phyloP scores from a whole-genome alignment of 2,113 vertebrate genomes.

The Poecilia latipinna region DNA sequence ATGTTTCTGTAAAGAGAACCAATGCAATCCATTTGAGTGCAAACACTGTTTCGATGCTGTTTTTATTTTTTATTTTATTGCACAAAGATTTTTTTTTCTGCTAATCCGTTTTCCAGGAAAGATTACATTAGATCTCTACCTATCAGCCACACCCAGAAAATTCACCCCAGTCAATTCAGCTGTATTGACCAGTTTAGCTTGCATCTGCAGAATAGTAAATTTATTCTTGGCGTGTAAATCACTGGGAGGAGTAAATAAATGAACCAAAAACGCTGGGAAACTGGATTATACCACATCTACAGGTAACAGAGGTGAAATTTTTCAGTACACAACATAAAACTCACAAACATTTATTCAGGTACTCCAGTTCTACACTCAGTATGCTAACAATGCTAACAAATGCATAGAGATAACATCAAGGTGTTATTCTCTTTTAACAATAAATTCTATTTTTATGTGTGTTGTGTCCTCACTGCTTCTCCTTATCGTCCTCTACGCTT shows the following conservation, averaged over 20 bases:
- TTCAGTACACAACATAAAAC: too few species aligned
- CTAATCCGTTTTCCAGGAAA: not conserved
- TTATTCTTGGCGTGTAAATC: not conserved
- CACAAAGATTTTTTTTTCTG: not conserved
- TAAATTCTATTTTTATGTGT: too few species aligned
- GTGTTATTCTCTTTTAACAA: too few species aligned
- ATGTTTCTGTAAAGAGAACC: constrained; percentile 24
- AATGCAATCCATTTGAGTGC: not conserved
- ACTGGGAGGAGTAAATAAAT: not conserved
- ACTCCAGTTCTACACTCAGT: too few species aligned
- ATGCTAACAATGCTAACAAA: too few species aligned
- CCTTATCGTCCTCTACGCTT: too few species aligned
- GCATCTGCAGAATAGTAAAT: not conserved
- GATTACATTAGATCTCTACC: not conserved
- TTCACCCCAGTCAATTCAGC: not conserved
- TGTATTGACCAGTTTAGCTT: too few species aligned
- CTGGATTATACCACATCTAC: not conserved
- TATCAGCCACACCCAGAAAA: not conserved
- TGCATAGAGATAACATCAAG: too few species aligned
- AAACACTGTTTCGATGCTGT: not conserved
- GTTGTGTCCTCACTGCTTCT: too few species aligned
- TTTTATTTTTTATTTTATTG: not conserved
- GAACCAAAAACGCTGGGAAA: too few species aligned
- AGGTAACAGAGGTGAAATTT: too few species aligned
- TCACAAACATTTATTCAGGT: too few species aligned